Conservation (phyloP, 2,797 vertebrate species). For the Silurus aristotelis region DNA sequence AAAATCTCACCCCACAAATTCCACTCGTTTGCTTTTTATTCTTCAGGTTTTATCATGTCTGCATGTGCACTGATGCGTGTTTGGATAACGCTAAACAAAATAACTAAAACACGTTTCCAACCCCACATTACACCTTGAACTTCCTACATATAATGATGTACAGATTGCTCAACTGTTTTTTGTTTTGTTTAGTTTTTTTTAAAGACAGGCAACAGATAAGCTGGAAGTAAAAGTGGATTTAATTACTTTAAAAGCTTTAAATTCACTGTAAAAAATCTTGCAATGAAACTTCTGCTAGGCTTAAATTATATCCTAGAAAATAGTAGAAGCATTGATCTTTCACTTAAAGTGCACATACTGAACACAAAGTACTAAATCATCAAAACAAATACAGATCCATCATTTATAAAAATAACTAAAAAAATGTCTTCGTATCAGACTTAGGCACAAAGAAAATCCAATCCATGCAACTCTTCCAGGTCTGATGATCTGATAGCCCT, state of each 20-base stretch:
- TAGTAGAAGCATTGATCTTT: not conserved
- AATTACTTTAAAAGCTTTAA: constrained; percentile 1
- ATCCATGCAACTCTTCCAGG: not conserved
- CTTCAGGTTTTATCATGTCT: not conserved
- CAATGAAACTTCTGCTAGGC: not conserved
- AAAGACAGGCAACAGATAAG: not conserved
- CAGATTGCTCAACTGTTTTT: not conserved
- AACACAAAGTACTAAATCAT: not conserved
- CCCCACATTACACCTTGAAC: not conserved
- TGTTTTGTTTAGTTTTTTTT: not conserved
- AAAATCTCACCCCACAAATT: not conserved
- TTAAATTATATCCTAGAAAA: not conserved
- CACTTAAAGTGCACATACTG: not conserved
- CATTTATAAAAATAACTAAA: too few relatives aligned
- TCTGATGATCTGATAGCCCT: not conserved
- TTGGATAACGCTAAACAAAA: not conserved
- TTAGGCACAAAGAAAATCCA: not conserved
- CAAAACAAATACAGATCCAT: not conserved
- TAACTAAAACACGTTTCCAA: not conserved
- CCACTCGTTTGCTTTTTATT: not conserved
- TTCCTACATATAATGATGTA: not conserved
- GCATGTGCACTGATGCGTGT: not conserved
- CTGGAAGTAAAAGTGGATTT: not conserved
- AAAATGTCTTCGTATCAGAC: not conserved
- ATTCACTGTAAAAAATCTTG: not conserved